Base-by-base conservation (phyloP, 53 echinoderm and acorn worm genomes). In the Arbacia lixula region DNA sequence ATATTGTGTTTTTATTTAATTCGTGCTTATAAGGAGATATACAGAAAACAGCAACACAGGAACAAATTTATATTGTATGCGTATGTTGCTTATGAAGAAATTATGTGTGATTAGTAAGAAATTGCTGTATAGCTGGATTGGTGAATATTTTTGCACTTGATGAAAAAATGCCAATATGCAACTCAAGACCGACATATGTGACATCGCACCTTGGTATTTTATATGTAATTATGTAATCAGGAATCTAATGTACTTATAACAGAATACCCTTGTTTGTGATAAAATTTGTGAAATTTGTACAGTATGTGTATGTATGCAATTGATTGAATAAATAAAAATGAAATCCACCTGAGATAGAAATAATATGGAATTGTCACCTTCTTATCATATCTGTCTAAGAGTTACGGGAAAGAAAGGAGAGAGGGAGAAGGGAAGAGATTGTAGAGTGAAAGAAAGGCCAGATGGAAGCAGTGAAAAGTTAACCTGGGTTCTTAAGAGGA, bases 221-320 rank as follows among this genome's bases (percentile, higher is more conserved):
- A 37, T 14, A 14, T n/a, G n/a, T 17, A 50, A 14, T 17, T 66
- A 66, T 66, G 66, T 66, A 66, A 66, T 66, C 38, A 66, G 66
- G 66, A 66, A 66, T 66, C 9, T 36, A 66, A 37, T 36, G 66
- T 66, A 66, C 66, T 66, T n/a, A n/a, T n/a, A n/a, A n/a, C n/a
- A 10, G 37, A 66, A 37, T 36, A 66, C 8, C 38, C 36, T 64
- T 61, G 36, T 66, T 37, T 66, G 21, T 66, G 66, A 37, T 36
- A 66, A 66, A 41, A 71, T 24, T 46, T 29, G 71, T 71, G 16
- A 26, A 40, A 71, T 71, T 49, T 71, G 46, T 71, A 42, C 50
- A 71, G 71, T 71, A 64, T 29, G 42, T 68, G 68, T 71, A 37
- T 66, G 66, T 66, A 66, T 66, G 66, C 66, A 66, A 66, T 66